Evolutionary conservation across 23 tunicate genomes (phyloP), one percentile per base, ranked within the genome.

Genomic region (Botrylloides violaceus): DNA sequence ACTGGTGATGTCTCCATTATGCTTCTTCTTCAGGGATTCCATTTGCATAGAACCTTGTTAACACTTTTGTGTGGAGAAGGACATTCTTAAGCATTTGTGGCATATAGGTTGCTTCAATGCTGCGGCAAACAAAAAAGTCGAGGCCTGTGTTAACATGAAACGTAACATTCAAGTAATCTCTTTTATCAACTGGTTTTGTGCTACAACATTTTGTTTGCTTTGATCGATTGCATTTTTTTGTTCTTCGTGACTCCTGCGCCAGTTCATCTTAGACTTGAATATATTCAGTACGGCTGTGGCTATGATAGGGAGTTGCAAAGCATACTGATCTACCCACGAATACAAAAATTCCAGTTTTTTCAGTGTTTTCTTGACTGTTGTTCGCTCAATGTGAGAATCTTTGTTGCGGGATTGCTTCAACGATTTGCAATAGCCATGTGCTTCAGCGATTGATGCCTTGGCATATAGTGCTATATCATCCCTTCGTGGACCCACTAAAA

Each of bases 331-430:
- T 0, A 34, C 30, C 88, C 87, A 88, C 0, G 84, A 43, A 3
- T 71, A 20, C 27, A 82, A 49, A 59, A 76, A 88, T 36, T 88
- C 88, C 2, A 88, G 58, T 47, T 78, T 88, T 73, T 82, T 88
- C 65, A 77, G 49, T 34, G 66, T 28, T 12, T 29, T 37, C 59
- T 81, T 81, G 61, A 87, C 66, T 55, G 4, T 71, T 60, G 73
- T 85, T 29, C 61, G 4, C 29, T 59, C 35, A 5, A 73, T 24
- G n/a, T 9, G 48, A 24, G 15, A 23, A 12, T n/a, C 29, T 2
- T 5, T 29, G 20, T 74, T 50, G 26, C 26, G 58, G n/a, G 31
- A 24, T 18, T 32, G 57, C 30, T 79, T 79, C 58, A 79, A 55
- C 20, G 33, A 24, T 59, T 63, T 79, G 36, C 71, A 72, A 15